Conservation (phyloP, 1,140 invertebrate genomes). For the Drosophila grimshawi region DNA sequence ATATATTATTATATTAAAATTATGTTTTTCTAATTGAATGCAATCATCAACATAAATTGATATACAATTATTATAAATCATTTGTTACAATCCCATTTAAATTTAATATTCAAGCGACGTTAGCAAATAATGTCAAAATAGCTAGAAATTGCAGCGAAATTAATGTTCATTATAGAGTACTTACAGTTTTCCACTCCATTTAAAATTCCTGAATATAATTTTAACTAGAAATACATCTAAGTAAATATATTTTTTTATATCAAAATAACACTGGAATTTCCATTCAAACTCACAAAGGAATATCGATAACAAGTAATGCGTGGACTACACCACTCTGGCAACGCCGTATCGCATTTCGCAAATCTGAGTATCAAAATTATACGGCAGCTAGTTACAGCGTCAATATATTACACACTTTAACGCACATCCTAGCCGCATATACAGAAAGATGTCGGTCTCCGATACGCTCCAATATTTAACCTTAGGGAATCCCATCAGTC, state of each 20-base stretch:
- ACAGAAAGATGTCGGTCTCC: conserved; percentile 58
- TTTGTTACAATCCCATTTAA: no score
- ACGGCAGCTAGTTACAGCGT: conserved; percentile 27
- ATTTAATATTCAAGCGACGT: no score
- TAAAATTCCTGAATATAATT: no score
- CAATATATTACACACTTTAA: conserved; percentile 10
- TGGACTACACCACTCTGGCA: conserved; percentile 14
- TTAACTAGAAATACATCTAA: not conserved
- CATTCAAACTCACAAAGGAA: conserved; percentile 14
- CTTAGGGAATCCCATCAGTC: conserved; percentile 76
- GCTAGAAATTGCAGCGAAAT: no score
- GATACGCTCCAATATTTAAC: conserved; percentile 74
- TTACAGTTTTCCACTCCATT: no score
- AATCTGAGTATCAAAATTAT: conserved; percentile 6
- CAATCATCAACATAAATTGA: no score
- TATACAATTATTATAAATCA: no score
- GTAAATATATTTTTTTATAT: not conserved
- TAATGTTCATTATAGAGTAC: no score
- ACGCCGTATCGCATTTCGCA: conserved; percentile 3
- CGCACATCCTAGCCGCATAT: conserved; percentile 2
- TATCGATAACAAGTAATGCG: conserved; percentile 25
- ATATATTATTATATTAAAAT: no score
- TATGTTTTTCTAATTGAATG: no score
- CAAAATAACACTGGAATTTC: conserved; percentile 18
- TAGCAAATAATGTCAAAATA: no score